Percentiles rank a stretch among this genome's conserved stretches.
phyloP scores from a whole-genome alignment of 2,113 vertebrate species.

The Lagopus muta region DNA sequence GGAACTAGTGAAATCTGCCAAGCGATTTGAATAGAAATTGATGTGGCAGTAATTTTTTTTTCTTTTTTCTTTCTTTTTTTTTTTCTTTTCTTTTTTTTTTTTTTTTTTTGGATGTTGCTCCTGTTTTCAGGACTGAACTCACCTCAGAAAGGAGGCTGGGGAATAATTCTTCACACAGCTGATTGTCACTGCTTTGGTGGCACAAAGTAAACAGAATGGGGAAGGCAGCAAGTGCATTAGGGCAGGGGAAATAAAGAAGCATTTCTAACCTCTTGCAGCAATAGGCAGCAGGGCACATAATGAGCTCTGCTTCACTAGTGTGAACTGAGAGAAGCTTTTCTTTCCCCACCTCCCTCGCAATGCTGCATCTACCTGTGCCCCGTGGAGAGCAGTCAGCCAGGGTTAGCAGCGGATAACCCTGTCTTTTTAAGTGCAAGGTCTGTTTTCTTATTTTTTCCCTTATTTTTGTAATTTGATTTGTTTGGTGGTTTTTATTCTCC shows the following conservation, averaged over 20 bases:
- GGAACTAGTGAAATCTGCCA: conserved; percentile 45
- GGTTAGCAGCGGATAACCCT: conserved; percentile 30
- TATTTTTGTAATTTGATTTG: not conserved
- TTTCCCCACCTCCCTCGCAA: conserved; percentile 29
- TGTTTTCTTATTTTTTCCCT: not conserved
- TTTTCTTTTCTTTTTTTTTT: not conserved
- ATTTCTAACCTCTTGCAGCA: conserved; percentile 39
- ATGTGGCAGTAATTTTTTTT: conserved; percentile 24
- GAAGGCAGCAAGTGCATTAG: conserved; percentile 49
- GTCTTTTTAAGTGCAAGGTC: not conserved
- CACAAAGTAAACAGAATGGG: conserved; percentile 60
- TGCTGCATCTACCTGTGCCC: not conserved
- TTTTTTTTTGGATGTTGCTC: conserved; percentile 14
- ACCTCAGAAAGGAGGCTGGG: conserved; percentile 43
- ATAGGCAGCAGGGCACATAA: conserved; percentile 49
- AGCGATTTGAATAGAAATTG: conserved; percentile 53
- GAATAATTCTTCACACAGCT: conserved; percentile 5
- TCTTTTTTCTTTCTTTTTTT: conserved; percentile 11
- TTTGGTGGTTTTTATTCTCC: not conserved
- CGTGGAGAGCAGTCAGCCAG: conserved; percentile 12
- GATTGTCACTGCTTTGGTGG: conserved; percentile 30
- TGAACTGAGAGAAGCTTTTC: conserved; percentile 24
- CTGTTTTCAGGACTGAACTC: conserved; percentile 12
- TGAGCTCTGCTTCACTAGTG: conserved; percentile 42
- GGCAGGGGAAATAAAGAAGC: conserved; percentile 44